Evolutionary conservation across 2,888 invertebrate species (phyloP), one percentile per base, ranked within the genome.

Genomic region (Nemotelus pantherinus): DNA sequence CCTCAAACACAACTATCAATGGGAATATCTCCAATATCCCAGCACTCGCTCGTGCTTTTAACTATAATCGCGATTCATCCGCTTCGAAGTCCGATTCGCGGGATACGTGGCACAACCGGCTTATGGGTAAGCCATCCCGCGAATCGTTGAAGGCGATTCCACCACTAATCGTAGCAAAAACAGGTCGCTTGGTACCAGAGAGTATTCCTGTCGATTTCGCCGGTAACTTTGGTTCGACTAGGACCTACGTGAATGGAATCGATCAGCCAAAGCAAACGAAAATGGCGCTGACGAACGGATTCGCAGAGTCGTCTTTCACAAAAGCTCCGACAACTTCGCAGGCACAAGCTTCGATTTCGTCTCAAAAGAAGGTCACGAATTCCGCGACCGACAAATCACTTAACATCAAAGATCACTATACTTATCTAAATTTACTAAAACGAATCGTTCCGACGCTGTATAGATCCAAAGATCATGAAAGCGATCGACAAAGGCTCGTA

Each of bases 331-430:
- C 72, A 5, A 2, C 45, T 2, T 5, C 60, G 25, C 10, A 53
- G 44, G 10, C 57, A 58, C 25, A 53, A 6, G 10, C 55, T 43
- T 43, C 70, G 5, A 3, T 6, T 6, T 9, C 5, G 7, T 7
- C 50, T n/a, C 53, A 70, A 41, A 41, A 41, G 41, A 70, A 70
- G 53, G 9, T 50, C 2, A 10, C 82, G 80, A 79, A 77, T n/a
- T 76, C 83, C 2, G 87, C 88, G 72, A 82, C 89, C 57, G 87
- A 89, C 50, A 89, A 89, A 83, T 88, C 90, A 76, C 89, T 89
- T 80, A 88, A 90, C 83, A 85, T 91, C 82, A 89, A 90, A 81
- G 90, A 90, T 80, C 90, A 90, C 82, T 87, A 85, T 82, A 88
- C 88, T 82, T 91, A 90, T 81, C 88, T 88, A 81, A 89, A 90